Conservation (phyloP, 1,140 invertebrate species). For the Drosophila triauraria region DNA sequence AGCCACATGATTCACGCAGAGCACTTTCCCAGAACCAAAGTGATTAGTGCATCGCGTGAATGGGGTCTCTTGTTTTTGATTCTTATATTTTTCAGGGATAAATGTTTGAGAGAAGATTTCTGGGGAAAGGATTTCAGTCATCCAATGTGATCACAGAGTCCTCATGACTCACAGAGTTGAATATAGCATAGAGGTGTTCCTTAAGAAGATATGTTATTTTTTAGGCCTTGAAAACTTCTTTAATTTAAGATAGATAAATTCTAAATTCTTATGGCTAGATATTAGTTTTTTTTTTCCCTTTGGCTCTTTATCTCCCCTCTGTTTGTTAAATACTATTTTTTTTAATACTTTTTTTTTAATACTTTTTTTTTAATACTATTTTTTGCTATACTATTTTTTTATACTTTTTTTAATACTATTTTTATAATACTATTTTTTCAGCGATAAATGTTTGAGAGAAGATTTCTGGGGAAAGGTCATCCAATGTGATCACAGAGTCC, state of each 20-base stretch:
- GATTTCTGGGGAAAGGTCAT: conserved; percentile 1
- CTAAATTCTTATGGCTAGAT: too few species aligned
- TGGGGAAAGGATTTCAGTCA: conserved; percentile 1
- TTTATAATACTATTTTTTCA: too few species aligned
- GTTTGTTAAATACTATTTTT: too few species aligned
- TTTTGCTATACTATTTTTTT: too few species aligned
- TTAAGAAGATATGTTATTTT: background rate
- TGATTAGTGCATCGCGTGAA: conserved; percentile 33
- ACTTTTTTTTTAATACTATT: too few species aligned
- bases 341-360: too few species aligned
- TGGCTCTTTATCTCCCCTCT: too few species aligned
- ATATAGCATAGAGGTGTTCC: background rate
- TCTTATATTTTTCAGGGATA: background rate
- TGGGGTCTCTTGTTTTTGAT: background rate
- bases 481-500: background rate
- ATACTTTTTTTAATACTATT: too few species aligned
- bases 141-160: background rate
- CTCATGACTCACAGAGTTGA: conserved; percentile 1
- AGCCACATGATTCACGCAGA: conserved; percentile 43
- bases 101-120: background rate
- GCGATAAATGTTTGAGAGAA: background rate
- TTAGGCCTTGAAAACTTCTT: too few species aligned
- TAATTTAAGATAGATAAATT: too few species aligned
- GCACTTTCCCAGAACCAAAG: conserved; percentile 36
- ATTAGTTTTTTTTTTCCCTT: too few species aligned